These are phyloP conservation scores for Lepidurus couesii DNA, from an alignment of 1,140 invertebrate species.

Conservation along the genomic window DNA sequence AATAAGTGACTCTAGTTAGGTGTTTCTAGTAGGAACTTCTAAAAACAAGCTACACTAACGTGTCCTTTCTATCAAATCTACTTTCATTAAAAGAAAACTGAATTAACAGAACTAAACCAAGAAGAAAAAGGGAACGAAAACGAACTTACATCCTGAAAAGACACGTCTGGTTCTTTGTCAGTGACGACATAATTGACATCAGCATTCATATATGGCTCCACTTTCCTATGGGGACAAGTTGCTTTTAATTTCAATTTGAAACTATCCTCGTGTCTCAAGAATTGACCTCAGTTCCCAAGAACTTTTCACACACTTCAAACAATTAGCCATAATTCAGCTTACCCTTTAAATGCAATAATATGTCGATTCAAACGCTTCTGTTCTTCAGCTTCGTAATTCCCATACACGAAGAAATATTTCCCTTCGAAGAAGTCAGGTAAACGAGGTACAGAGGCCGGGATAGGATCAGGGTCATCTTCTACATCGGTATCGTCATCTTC, in stretches of 20 bases:
- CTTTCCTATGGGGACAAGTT: not conserved
- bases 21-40: too few relatives aligned
- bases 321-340: slow-evolving; percentile 48
- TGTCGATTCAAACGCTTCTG: slow-evolving; percentile 30
- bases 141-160: not conserved
- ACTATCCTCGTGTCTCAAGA: not conserved
- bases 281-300: not conserved
- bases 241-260: not conserved
- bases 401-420: slow-evolving; percentile 32
- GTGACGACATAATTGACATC: slow-evolving; percentile 22
- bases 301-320: not conserved
- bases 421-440: slow-evolving; percentile 31
- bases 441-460: slow-evolving; percentile 23
- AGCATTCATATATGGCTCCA: slow-evolving; percentile 24
- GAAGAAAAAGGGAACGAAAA: not conserved
- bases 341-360: slow-evolving; percentile 35
- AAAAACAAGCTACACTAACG: too few relatives aligned
- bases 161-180: not conserved
- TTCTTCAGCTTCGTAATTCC: slow-evolving; percentile 28
- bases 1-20: too few relatives aligned
- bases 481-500: not conserved
- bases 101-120: not conserved
- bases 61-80: not conserved
- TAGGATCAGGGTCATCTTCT: not conserved
- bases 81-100: not conserved